Evolutionary conservation across 2,888 invertebrate genomes (phyloP), one percentile per base, ranked within the genome.

Genomic region (Chirona hameri): DNA sequence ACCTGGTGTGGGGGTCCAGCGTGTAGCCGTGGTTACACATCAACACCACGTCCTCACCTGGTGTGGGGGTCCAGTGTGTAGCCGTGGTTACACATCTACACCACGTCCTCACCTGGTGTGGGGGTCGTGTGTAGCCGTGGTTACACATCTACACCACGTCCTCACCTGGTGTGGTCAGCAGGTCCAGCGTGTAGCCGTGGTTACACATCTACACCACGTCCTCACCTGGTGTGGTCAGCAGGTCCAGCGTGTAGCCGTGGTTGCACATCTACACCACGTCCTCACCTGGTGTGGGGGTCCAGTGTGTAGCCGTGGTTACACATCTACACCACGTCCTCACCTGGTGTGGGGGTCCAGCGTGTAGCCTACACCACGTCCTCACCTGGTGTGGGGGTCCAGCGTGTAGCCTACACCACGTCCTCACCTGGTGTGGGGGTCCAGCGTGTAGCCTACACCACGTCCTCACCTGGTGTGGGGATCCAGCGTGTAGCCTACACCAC

Each of bases 151-250:
- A 39, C 39, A 39, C 39, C 39, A 39, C 39, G 65, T 10, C 21
- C 65, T n/a, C 3, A 90, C 86, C 90, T 88, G n/a, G 85, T 85
- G 29, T 84, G 83, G 12, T n/a, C n/a, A n/a, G n/a, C n/a, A 85
- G 84, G 84, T 86, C 85, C 24, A 86, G 83, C 15, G 86, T 86
- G 79, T 86, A 89, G 80, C 52, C 15, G 84, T 86, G 86, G 83
- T 87, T 7, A 5, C 39, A 39, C 39, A 2, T 39, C 39, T 39
- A 39, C 39, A 39, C 39, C 39, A 39, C 39, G 65, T 10, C 21
- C 65, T n/a, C 3, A 90, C 86, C 90, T 88, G n/a, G 85, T 85
- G 29, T 84, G 83, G 12, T n/a, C n/a, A n/a, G n/a, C n/a, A 85
- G 84, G 84, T 86, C 85, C 24, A 86, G 83, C 15, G 86, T 86